Base-by-base conservation (phyloP, 92 coral and sea anemone genomes). In the Epizoanthus ramosus region DNA sequence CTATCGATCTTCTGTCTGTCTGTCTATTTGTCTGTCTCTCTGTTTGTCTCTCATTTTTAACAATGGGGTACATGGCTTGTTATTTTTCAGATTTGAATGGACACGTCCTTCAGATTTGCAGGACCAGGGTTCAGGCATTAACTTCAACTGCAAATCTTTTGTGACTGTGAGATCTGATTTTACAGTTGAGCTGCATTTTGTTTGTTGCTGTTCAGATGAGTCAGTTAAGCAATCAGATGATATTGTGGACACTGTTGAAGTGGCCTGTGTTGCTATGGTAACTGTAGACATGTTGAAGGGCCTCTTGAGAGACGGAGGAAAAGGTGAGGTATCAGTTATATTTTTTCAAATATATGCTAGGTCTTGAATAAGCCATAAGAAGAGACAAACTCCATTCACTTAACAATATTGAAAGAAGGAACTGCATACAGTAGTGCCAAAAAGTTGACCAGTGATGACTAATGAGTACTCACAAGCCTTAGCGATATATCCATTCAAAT, bases 301-400 rank as follows among this genome's bases (percentile, higher is more conserved):
- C 24, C 85, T 93, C 17, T 85, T 93, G 53, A 85, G 87, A 54
- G 95, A 93, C 71, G 89, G 95, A 85, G 98, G 98, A 63, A 93
- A 93, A 93, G 98, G 98, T 93, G 43, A 12, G 56, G 59, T 22
- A 37, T 63, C 22, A 79, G 19, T 8, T 21, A 6, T 16, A 16
- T 14, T 24, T 14, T 61, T n/a, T 8, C 9, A 43, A 43, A 43
- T 43, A 43, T 43, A 43, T 43, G 50, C 50, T 43, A 9, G 50
- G 12, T 3, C 50, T 43, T 43, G 50, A 43, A 43, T 43, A 43
- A 43, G 50, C 50, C 6, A 1, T 6, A 43, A 43, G 5, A 43
- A 43, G 50, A 43, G 9, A 43, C 10, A 43, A 43, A 9, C 7
- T 9, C 50, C 10, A 43, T 8, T 43, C 50, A 43, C 50, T 43